Evolutionary conservation across 2,797 vertebrate species (phyloP).

Genomic region (Erethizon dorsatum): DNA sequence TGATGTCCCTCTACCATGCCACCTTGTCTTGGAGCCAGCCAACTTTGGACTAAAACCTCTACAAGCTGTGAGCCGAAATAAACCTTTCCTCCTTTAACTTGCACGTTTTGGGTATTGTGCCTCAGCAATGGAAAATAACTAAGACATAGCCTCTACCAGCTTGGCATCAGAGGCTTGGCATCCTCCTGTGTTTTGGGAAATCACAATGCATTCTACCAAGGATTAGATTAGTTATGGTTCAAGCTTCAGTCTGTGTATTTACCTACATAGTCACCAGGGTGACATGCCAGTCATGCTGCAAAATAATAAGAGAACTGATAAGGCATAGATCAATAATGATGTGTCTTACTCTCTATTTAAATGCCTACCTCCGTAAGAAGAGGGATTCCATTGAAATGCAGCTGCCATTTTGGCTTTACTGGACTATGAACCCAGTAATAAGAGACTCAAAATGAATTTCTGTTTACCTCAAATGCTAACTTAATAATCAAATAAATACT

Average conservation of each 20-base stretch:
- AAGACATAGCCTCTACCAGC: background rate
- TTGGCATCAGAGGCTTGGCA: background rate
- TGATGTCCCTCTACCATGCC: background rate
- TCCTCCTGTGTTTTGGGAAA: background rate
- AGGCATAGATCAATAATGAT: background rate
- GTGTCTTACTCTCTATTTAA: constrained; percentile 19
- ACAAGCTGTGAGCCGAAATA: background rate
- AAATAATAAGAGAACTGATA: background rate
- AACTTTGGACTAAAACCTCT: background rate
- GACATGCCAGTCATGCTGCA: background rate
- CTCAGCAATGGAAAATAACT: background rate
- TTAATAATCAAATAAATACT: constrained; percentile 88
- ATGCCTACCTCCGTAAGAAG: background rate
- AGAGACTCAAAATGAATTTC: constrained; percentile 80
- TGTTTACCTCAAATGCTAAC: constrained; percentile 84
- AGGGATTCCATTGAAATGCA: constrained; percentile 2
- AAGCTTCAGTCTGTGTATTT: background rate
- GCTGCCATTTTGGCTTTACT: constrained; percentile 53
- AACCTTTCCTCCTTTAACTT: background rate
- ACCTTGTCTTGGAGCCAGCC: background rate
- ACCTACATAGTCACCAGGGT: background rate
- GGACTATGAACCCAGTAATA: constrained; percentile 62
- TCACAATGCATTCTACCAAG: background rate
- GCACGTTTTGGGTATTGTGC: background rate
- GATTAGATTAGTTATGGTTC: background rate